Evolutionary conservation across 1,140 invertebrate species (phyloP).

Genomic region (Heterodera carotae): DNA sequence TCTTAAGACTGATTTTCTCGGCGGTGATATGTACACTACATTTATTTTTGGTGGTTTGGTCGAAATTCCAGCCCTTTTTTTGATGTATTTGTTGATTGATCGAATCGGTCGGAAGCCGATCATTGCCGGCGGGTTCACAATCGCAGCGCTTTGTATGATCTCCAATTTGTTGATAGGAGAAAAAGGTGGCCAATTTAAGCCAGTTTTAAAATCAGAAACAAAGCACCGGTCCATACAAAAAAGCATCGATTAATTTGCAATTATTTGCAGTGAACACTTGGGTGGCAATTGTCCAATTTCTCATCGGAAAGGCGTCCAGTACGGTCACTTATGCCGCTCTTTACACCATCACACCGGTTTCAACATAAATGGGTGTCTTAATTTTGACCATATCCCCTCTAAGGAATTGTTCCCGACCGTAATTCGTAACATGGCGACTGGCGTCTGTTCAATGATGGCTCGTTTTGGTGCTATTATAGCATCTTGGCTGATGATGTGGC

Average conservation of each 20-base stretch:
- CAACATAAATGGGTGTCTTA: background rate
- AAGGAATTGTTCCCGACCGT: conserved; percentile 68
- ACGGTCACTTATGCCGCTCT: conserved; percentile 60
- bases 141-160: conserved; percentile 55
- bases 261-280: conserved; percentile 49
- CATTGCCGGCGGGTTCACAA: conserved; percentile 51
- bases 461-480: conserved; percentile 69
- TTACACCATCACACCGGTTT: conserved; percentile 65
- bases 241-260: conserved; percentile 13
- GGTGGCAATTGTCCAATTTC: conserved; percentile 59
- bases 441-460: conserved; percentile 68
- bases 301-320: conserved; percentile 62
- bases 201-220: too few relatives aligned
- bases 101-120: conserved; percentile 55
- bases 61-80: conserved; percentile 63
- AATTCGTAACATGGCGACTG: conserved; percentile 68
- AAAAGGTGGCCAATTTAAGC: conserved; percentile 36
- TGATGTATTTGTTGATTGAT: conserved; percentile 59
- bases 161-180: conserved; percentile 53
- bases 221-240: background rate
- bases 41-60: conserved; percentile 63
- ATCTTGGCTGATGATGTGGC: conserved; percentile 66
- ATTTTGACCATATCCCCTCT: background rate
- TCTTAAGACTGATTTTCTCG: conserved; percentile 54
- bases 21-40: conserved; percentile 64